Evolutionary conservation across 2,113 vertebrate species (phyloP).

Genomic region (Lophotis ruficrista): DNA sequence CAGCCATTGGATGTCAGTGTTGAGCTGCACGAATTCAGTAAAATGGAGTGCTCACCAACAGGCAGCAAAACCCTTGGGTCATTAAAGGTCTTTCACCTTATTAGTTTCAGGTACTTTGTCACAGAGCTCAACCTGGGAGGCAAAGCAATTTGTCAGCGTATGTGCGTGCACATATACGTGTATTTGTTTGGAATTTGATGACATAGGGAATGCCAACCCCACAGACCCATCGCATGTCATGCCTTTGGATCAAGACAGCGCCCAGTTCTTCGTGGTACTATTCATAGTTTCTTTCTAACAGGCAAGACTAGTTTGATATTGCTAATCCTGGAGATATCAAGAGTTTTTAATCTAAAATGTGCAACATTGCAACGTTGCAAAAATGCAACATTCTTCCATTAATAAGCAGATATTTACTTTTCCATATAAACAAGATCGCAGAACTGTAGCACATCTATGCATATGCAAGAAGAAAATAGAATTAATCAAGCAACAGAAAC

Average conservation of each 20-base stretch:
- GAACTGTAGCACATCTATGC: not conserved
- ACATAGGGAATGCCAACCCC: not conserved
- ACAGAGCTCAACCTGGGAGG: not conserved
- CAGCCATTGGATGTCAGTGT: conserved; percentile 51
- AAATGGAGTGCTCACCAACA: not conserved
- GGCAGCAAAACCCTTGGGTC: not conserved
- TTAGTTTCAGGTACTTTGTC: not conserved
- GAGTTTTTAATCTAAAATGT: not conserved
- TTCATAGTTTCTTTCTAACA: not conserved
- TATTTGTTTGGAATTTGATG: not conserved
- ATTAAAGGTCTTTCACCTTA: not conserved
- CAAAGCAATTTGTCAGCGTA: not conserved
- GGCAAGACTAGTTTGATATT: not conserved
- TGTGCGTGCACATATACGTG: not conserved
- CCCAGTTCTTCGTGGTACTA: not conserved
- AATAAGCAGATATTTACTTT: not conserved
- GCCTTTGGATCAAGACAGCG: not conserved
- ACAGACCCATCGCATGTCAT: accelerated
- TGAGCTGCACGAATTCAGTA: not conserved
- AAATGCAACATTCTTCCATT: not conserved
- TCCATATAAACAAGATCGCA: not conserved
- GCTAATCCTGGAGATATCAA: not conserved
- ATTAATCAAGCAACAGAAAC: not conserved
- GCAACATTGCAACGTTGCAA: too few relatives aligned
- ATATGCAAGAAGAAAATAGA: not conserved